Base-by-base conservation (phyloP, 2,888 invertebrate genomes). In the Lamellibrachia columna region DNA sequence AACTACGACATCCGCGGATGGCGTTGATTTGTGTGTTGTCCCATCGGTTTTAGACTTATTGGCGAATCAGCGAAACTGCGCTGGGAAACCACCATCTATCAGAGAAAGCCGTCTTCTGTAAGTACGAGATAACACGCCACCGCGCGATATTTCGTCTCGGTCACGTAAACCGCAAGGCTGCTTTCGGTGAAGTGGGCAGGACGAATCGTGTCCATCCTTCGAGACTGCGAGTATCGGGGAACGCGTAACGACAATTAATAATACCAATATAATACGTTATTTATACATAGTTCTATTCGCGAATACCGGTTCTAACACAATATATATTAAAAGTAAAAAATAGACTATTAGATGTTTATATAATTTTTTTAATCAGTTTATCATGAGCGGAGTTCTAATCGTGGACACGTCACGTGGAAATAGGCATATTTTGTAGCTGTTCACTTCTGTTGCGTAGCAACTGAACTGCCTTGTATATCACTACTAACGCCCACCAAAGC, bases 11-110 rank as follows among this genome's bases (percentile, higher is more conserved):
- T 75, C 75, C 75, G 75, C 22, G 75, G 22, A 15, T 6, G 75
- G 3, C 75, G 75, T 75, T 75, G 75, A 75, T 75, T 75, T 75
- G 75, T 75, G 75, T 75, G 75, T 75, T 75, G 75, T 75, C 75
- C n/a, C 75, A 15, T 22, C 75, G 75, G n/a, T n/a, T 75, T 22
- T 15, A 75, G 75, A 75, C 75, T 22, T 75, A 75, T 75, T 75
- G 75, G 75, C 75, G 75, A 75, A 75, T 75, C 75, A 75, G 75
- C 75, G 75, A 75, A 22, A 75, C 15, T 75, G 75, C 75, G 75
- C 75, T 15, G 75, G 75, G 22, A 75, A 75, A 22, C 22, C 75
- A n/a, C 75, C 75, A 75, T 75, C 75, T 6, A 75, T 75, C 75
- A 75, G 75, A 75, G 11, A n/a, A 75, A 22, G 75, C 15, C 75